Percentiles rank a stretch among this genome's conserved stretches.
Conservation (phyloP, 2,113 vertebrate species). For the Ciconia maguari region DNA sequence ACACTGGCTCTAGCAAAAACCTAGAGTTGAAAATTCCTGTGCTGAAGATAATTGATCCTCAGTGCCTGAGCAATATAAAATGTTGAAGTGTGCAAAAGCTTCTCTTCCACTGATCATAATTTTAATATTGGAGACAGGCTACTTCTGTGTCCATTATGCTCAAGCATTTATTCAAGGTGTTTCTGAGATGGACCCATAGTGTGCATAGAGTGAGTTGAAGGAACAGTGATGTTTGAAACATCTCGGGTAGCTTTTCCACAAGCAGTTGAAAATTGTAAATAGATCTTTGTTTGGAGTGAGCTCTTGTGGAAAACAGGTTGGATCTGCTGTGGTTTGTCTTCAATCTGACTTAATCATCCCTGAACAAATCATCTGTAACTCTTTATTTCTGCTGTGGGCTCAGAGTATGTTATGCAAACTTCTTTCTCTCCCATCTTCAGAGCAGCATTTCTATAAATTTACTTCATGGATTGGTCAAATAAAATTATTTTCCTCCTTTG, state of each 20-base stretch:
- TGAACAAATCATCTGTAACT: background rate
- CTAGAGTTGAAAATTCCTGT: background rate
- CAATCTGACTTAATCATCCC: background rate
- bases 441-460: conserved; percentile 1
- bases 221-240: conserved; percentile 19
- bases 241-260: conserved; percentile 44
- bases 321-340: background rate
- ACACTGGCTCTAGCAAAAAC: background rate
- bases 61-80: conserved; percentile 45
- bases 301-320: background rate
- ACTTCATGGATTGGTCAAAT: background rate
- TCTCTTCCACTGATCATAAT: background rate
- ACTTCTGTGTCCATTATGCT: background rate
- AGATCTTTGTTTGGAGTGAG: background rate
- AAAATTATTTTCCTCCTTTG: background rate
- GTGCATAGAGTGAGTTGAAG: background rate
- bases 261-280: conserved; percentile 20
- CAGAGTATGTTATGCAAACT: background rate
- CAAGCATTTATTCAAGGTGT: background rate
- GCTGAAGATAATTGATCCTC: conserved; percentile 5
- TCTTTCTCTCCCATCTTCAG: background rate
- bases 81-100: background rate
- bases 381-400: background rate
- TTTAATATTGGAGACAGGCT: background rate
- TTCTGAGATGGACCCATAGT: background rate